Evolutionary conservation across 2,888 invertebrate genomes (phyloP).

Genomic region (Baccha elongata): DNA sequence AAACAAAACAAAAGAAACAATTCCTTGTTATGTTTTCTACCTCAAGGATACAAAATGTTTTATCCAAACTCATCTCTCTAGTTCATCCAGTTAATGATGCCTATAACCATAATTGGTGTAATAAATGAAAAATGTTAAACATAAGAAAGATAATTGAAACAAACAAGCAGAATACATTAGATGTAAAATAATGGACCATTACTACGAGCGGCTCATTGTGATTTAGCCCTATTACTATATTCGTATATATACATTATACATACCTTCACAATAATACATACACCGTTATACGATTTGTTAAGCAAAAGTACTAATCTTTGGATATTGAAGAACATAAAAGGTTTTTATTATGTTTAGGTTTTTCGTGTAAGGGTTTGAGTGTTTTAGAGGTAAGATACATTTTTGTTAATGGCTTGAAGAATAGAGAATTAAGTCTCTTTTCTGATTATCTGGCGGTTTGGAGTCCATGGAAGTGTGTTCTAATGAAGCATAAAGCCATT

Average conservation of each 20-base stretch:
- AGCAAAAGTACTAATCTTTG: conserved; percentile 7
- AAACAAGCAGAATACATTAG: conserved; percentile 40
- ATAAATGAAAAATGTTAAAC: conserved; percentile 40
- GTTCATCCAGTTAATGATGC: conserved; percentile 24
- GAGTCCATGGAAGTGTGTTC: not conserved
- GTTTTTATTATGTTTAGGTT: conserved; percentile 9
- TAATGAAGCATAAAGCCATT: conserved; percentile 16
- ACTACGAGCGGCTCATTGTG: conserved; percentile 35
- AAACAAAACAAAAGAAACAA: too few relatives aligned
- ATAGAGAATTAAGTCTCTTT: conserved; percentile 17
- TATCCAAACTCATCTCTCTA: not conserved
- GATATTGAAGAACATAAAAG: conserved; percentile 33
- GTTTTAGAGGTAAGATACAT: not conserved
- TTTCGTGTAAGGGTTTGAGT: not conserved
- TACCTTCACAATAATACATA: too few relatives aligned
- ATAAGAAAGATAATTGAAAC: conserved; percentile 40
- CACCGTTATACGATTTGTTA: conserved; percentile 15
- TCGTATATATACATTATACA: too few relatives aligned
- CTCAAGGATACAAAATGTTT: too few relatives aligned
- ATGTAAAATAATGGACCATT: conserved; percentile 31
- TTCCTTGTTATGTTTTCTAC: too few relatives aligned
- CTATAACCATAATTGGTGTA: conserved; percentile 34
- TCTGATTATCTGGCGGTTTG: conserved; percentile 5
- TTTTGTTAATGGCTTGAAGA: conserved; percentile 12
- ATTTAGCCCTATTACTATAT: conserved; percentile 16